Percentiles rank a stretch among this genome's conserved stretches.
These are phyloP conservation scores for Halesus radiatus DNA, from an alignment of 1,140 invertebrate species.

Conservation along the genomic window DNA sequence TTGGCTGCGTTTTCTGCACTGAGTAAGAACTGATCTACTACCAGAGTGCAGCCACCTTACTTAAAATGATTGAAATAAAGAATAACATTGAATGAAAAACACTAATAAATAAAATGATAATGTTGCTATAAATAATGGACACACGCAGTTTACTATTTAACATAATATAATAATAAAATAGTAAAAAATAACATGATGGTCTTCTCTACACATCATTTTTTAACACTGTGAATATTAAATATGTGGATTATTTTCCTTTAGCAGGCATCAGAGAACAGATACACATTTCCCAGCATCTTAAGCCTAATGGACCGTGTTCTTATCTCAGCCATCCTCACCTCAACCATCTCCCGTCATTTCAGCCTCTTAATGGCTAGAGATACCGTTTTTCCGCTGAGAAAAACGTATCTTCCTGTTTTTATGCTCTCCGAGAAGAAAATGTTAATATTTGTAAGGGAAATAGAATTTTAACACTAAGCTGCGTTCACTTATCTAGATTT, in stretches of 20 bases:
- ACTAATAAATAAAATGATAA: too few relatives aligned
- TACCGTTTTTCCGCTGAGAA: conserved; percentile 2
- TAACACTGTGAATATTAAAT: not conserved
- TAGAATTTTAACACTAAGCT: not conserved
- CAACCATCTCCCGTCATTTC: conserved; percentile 15
- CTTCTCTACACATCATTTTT: not conserved
- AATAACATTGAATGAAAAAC: too few relatives aligned
- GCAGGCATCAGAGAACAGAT: not conserved
- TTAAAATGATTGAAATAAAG: too few relatives aligned
- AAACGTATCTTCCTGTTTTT: not conserved
- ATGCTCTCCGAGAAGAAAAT: not conserved
- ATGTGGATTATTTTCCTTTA: not conserved
- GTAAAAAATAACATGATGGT: too few relatives aligned
- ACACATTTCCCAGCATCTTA: conserved; percentile 22
- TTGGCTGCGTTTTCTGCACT: too few relatives aligned
- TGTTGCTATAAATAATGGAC: too few relatives aligned
- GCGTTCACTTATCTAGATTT: not conserved
- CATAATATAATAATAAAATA: too few relatives aligned
- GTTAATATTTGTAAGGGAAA: conserved; percentile 7
- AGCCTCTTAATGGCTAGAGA: conserved; percentile 11
- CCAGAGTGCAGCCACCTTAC: too few relatives aligned
- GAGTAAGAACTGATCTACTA: too few relatives aligned
- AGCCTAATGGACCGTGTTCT: conserved; percentile 20
- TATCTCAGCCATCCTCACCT: conserved; percentile 21
- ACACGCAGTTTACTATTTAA: too few relatives aligned